A percentile compares a stretch with the other conserved stretches of the same genome.
Conservation (phyloP, 37 sponge, comb jelly and placozoan species). For the Eunapius fragilis region DNA sequence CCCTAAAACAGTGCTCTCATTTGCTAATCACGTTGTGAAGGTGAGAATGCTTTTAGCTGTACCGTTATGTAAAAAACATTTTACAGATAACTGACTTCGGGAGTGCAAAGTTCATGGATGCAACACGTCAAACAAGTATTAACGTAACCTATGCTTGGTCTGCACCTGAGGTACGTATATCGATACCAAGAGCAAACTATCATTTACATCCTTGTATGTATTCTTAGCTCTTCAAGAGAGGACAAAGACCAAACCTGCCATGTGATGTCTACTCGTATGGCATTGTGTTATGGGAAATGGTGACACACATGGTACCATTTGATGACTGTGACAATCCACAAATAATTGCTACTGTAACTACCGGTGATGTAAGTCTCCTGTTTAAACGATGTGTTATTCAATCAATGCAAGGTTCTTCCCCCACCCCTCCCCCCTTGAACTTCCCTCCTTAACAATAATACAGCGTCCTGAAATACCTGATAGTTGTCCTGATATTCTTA, state of each 20-base stretch:
- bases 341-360: background rate
- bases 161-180: background rate
- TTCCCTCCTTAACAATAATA: too few relatives aligned
- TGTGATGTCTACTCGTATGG: background rate
- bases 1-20: background rate
- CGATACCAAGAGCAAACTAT: background rate
- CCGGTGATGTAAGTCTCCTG: background rate
- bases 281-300: background rate
- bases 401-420: too few relatives aligned
- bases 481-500: background rate
- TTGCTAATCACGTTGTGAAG: background rate
- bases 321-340: background rate
- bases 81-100: background rate
- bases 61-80: too few relatives aligned
- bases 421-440: too few relatives aligned
- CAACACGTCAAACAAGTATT: background rate
- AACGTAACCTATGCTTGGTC: background rate
- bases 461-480: background rate
- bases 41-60: too few relatives aligned
- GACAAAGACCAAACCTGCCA: background rate
- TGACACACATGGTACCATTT: background rate
- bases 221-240: background rate
- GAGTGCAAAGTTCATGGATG: background rate
- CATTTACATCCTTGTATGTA: background rate
- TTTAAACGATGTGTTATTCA: background rate